These are phyloP conservation scores for Tigriopus japonicus DNA, from an alignment of 1,140 invertebrate genomes.

Conservation along the genomic window DNA sequence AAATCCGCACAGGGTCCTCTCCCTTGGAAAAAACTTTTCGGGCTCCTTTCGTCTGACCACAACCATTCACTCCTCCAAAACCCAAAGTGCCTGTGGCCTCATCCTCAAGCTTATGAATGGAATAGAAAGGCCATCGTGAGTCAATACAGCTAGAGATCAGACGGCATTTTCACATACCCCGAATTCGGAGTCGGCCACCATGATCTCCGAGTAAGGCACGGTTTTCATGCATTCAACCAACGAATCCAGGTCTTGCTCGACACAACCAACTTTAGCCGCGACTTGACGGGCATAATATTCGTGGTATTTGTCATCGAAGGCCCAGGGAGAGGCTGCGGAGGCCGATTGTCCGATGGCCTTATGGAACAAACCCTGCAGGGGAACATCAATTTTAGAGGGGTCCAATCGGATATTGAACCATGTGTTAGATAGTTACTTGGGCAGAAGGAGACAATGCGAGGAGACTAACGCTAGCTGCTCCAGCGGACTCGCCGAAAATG, in stretches of 20 bases:
- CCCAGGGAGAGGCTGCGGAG: not conserved
- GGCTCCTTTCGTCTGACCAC: not conserved
- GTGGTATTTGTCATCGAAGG: not conserved
- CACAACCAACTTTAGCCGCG: not conserved
- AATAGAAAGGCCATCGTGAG: not conserved
- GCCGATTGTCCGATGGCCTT: not conserved
- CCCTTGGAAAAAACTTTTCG: not conserved
- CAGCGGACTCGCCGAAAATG: constrained; percentile 29
- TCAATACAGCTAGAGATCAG: no score
- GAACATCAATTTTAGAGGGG: no score
- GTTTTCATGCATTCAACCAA: not conserved
- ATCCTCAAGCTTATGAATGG: not conserved
- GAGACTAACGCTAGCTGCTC: constrained; percentile 34
- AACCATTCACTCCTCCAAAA: not conserved
- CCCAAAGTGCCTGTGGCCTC: not conserved
- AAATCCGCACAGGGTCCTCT: not conserved
- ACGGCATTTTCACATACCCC: no score
- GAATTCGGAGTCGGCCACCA: no score
- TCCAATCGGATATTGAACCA: no score
- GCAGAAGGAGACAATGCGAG: constrained; percentile 32
- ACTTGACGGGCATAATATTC: not conserved
- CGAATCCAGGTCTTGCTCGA: not conserved
- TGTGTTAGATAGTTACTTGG: not conserved
- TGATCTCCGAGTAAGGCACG: not conserved
- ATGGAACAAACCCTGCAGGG: not conserved